phyloP scores from a whole-genome alignment of 2,888 invertebrate species.

The Drosophila subquinaria region DNA sequence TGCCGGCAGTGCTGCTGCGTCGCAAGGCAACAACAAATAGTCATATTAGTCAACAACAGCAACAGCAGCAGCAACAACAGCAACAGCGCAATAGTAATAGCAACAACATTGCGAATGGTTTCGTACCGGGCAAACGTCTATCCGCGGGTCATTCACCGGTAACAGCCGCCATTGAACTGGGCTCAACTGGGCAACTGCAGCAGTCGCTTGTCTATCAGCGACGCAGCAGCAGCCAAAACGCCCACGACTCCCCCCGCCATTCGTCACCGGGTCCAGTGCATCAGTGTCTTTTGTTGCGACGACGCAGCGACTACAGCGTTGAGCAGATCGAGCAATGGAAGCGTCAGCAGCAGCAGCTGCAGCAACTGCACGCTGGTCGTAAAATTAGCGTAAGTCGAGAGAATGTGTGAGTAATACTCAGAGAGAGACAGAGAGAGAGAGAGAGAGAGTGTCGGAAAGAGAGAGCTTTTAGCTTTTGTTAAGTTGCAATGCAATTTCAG shows the following conservation, averaged over 20 bases:
- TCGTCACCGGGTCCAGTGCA: slow-evolving; percentile 72
- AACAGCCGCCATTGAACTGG: slow-evolving; percentile 38
- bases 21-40: slow-evolving; percentile 54
- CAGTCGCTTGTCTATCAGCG: slow-evolving; percentile 75
- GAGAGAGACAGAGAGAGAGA: background rate
- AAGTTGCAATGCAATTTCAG: slow-evolving; percentile 22
- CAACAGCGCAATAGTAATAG: slow-evolving; percentile 37
- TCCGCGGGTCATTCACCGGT: slow-evolving; percentile 73
- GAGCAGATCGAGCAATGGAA: slow-evolving; percentile 77
- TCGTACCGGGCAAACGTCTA: slow-evolving; percentile 69
- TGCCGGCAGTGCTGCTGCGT: slow-evolving; percentile 69
- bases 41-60: slow-evolving; percentile 44
- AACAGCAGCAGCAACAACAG: slow-evolving; percentile 33
- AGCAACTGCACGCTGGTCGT: slow-evolving; percentile 57
- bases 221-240: slow-evolving; percentile 52
- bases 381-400: slow-evolving; percentile 72
- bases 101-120: slow-evolving; percentile 78
- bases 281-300: slow-evolving; percentile 79
- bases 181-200: slow-evolving; percentile 50
- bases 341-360: slow-evolving; percentile 64
- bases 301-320: slow-evolving; percentile 81
- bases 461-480: slow-evolving; percentile 32
- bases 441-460: slow-evolving; percentile 19
- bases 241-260: slow-evolving; percentile 66
- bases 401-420: background rate